Conservation (phyloP, 2,888 invertebrate genomes). For the Lomographa bimaculata region DNA sequence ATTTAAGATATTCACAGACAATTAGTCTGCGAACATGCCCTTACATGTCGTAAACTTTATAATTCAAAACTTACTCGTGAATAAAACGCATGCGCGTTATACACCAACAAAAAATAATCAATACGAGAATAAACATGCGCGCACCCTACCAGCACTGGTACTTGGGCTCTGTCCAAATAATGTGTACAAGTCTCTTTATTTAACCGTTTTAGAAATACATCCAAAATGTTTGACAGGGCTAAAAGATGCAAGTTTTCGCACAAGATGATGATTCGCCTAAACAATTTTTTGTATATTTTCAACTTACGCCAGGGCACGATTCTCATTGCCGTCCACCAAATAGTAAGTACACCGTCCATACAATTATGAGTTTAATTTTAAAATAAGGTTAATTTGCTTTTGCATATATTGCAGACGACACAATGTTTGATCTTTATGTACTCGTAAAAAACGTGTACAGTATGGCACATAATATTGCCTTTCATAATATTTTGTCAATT, state of each 20-base stretch:
- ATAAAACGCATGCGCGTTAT: constrained; percentile 54
- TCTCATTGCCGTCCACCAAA: constrained; percentile 81
- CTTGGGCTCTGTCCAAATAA: constrained; percentile 55
- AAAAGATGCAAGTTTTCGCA: constrained; percentile 70
- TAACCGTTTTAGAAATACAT: constrained; percentile 37
- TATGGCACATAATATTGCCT: too few species aligned
- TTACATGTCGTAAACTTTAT: too few species aligned
- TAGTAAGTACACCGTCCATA: constrained; percentile 69
- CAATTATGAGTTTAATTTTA: too few species aligned
- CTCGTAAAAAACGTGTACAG: too few species aligned
- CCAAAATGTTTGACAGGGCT: constrained; percentile 65
- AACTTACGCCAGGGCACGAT: constrained; percentile 81
- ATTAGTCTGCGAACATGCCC: too few species aligned
- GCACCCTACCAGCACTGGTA: constrained; percentile 25
- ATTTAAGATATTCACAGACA: too few species aligned
- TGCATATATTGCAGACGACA: too few species aligned
- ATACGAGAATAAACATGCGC: constrained; percentile 69
- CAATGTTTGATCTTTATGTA: too few species aligned
- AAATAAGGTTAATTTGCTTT: too few species aligned
- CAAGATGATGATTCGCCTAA: constrained; percentile 73
- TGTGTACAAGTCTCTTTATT: constrained; percentile 51
- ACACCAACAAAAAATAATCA: constrained; percentile 57
- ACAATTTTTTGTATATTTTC: constrained; percentile 77
- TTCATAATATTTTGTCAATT: too few species aligned
- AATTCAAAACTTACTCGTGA: constrained; percentile 9